Conservation (phyloP, 2,797 vertebrate species). For the Buceros bicornis region DNA sequence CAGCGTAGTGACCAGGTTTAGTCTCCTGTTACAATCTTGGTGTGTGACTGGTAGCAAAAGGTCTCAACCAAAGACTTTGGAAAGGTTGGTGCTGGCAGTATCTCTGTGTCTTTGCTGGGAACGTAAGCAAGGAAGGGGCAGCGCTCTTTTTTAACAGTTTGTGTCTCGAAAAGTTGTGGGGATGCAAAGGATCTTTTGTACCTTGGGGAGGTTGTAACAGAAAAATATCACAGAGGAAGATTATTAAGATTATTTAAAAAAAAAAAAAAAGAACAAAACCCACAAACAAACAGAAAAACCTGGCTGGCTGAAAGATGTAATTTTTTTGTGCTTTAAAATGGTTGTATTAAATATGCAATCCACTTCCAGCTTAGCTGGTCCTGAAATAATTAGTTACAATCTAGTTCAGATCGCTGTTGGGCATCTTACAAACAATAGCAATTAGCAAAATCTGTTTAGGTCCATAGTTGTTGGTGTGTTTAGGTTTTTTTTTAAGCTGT, state of each 20-base stretch:
- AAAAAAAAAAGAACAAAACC: background rate
- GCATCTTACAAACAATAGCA: background rate
- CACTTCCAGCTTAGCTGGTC: background rate
- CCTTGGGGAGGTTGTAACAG: background rate
- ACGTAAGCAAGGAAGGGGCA: fast-evolving
- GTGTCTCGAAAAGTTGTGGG: background rate
- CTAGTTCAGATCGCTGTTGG: background rate
- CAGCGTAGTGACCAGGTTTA: background rate
- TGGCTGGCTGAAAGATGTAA: background rate
- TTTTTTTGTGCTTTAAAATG: background rate
- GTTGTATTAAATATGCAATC: background rate
- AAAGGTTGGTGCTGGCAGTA: fast-evolving
- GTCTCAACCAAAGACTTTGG: background rate
- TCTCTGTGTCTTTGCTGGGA: fast-evolving
- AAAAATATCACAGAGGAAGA: background rate
- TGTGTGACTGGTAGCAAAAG: background rate
- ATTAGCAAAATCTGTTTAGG: background rate
- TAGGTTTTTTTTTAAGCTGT: background rate
- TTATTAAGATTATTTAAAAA: background rate
- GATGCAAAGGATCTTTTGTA: background rate
- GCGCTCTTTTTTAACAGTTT: background rate
- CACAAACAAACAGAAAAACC: too few species aligned
- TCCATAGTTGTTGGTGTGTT: background rate
- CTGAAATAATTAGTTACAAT: background rate
- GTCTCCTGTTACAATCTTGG: background rate